Conservation (phyloP, 2,113 vertebrate genomes). For the Gymnorhina tibicen region DNA sequence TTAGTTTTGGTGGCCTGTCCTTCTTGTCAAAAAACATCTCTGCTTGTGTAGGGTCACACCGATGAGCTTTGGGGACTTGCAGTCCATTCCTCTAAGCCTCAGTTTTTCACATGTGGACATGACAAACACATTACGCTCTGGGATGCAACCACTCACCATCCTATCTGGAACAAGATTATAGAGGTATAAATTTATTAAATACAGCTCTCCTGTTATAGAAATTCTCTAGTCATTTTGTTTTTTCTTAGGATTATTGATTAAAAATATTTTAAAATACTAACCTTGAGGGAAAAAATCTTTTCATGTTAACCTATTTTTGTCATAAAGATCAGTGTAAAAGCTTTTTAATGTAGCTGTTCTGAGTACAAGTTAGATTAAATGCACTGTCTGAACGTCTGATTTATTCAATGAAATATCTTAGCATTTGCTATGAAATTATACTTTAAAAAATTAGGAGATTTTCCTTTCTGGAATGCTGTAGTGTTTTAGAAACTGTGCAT, state of each 20-base stretch:
- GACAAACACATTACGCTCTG: conserved; percentile 93
- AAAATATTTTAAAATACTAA: neutral
- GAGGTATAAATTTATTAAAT: conserved; percentile 75
- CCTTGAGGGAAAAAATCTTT: neutral
- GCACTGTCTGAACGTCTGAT: neutral
- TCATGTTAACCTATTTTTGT: neutral
- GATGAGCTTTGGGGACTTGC: conserved; percentile 97
- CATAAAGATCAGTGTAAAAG: neutral
- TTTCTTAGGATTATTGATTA: neutral
- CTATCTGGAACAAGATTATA: conserved; percentile 89
- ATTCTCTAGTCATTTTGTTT: neutral
- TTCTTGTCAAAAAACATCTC: neutral
- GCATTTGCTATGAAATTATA: neutral
- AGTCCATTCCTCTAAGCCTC: conserved; percentile 85
- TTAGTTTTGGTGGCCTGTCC: neutral
- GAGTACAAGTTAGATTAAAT: neutral
- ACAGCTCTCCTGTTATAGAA: neutral
- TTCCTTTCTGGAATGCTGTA: neutral
- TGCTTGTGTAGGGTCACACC: conserved; percentile 84
- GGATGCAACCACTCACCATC: conserved; percentile 87
- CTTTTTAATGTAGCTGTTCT: neutral
- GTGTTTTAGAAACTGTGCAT: neutral
- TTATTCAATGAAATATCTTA: neutral
- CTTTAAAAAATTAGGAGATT: neutral
- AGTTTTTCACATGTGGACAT: conserved; percentile 93